Conservation (phyloP, 2,888 invertebrate genomes). For the Cyrtodaria siliqua region DNA sequence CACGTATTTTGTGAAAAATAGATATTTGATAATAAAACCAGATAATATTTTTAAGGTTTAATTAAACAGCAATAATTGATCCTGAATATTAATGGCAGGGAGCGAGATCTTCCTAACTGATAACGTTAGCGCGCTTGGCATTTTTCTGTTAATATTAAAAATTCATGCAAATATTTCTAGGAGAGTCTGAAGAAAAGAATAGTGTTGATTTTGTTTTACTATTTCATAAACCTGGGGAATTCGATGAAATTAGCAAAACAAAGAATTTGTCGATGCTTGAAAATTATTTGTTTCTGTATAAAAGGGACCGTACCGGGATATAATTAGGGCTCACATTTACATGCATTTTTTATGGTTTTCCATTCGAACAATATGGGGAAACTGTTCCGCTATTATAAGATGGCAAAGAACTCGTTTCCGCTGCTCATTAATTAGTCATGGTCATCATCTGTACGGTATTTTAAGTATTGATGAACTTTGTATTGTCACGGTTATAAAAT, state of each 20-base stretch:
- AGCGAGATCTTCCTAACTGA: neutral
- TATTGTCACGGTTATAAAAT: too few species aligned
- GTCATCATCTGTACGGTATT: neutral
- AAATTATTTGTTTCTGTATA: neutral
- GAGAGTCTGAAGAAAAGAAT: constrained; percentile 2
- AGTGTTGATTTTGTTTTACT: constrained; percentile 1
- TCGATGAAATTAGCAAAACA: neutral
- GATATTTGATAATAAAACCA: constrained; percentile 22
- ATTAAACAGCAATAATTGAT: constrained; percentile 23
- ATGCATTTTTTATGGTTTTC: constrained; percentile 26
- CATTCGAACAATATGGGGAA: neutral
- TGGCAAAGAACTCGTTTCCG: neutral
- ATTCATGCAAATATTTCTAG: constrained; percentile 6
- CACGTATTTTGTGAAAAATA: constrained; percentile 24
- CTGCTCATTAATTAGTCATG: neutral
- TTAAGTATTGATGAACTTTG: neutral
- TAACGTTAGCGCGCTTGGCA: neutral
- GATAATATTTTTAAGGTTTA: constrained; percentile 31
- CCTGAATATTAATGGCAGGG: constrained; percentile 18
- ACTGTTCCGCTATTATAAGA: neutral
- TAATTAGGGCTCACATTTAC: constrained; percentile 25
- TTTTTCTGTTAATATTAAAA: constrained; percentile 14
- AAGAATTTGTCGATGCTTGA: neutral
- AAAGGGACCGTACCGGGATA: neutral
- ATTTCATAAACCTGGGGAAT: constrained; percentile 11